Evolutionary conservation across 2,113 vertebrate species (phyloP), one percentile per base, ranked within the genome.

Genomic region (Dipodomys merriami): DNA sequence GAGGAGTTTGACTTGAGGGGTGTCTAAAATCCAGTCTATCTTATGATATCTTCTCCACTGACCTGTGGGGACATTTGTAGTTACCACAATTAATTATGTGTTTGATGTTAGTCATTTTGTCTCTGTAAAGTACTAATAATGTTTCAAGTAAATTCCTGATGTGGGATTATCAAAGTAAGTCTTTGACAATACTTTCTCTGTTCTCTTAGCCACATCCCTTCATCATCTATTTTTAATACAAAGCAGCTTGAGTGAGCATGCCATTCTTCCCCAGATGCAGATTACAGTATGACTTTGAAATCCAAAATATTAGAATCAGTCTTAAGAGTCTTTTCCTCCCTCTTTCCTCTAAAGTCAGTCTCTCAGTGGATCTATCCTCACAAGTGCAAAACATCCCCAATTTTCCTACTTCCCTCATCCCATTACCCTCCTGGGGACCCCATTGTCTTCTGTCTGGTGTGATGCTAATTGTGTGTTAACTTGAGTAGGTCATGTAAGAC

Each of bases 141-240:
- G 84, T 79, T 85, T 73, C 57, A 84, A 39, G 77, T 46, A 60
- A 39, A 67, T 89, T 73, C 18, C 23, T 19, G 39, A 53, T 67
- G 85, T 65, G 46, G 18, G 29, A 30, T 74, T 78, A 46, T 87
- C 44, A 67, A 4, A 1, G 33, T 35, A 44, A 30, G 9, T 20
- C 81, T 80, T 83, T 33, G 12, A 57, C 15, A 77, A 23, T 80
- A 25, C 5, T 46, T 53, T 39, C 9, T 83, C 7, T 22, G 22
- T 30, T 68, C 30, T 18, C 0, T 11, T 5, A 12, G 13, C 27
- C 7, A 1, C 6, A 30, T 13, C 4, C 1, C 6, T 39, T 27
- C 2, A 49, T 12, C 2, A 16, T 85, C 69, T 91, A 1, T 60
- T 77, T 76, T 78, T 27, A 64, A 30, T 20, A 7, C 1, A 16